phyloP scores from a whole-genome alignment of 2,797 vertebrate species.

The Gouania willdenowi region DNA sequence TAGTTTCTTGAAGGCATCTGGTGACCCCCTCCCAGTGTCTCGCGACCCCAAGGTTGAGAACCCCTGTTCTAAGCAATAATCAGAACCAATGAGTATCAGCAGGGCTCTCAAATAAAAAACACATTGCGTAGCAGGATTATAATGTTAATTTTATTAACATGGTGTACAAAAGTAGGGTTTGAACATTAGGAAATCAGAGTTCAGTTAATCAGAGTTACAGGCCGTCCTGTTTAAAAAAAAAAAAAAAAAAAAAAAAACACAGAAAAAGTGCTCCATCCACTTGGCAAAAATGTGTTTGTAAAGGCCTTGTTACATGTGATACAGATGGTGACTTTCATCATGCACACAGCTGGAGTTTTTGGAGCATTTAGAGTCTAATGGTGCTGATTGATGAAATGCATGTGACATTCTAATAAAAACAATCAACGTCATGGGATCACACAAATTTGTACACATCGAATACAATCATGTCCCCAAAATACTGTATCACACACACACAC shows the following conservation, averaged over 20 bases:
- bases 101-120: no score
- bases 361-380: no score
- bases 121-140: no score
- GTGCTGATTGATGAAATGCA: slow-evolving; percentile 4
- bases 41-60: no score
- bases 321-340: slow-evolving; percentile 18
- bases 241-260: no score
- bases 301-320: slow-evolving; percentile 33
- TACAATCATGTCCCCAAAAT: slow-evolving; percentile 29
- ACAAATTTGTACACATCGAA: slow-evolving; percentile 17
- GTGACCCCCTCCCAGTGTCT: no score
- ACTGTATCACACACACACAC: background rate
- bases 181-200: slow-evolving; percentile 45
- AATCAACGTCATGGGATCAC: no score
- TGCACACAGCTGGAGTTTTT: no score
- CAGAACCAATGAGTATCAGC: no score
- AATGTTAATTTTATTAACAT: slow-evolving; percentile 57
- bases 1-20: no score
- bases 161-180: slow-evolving; percentile 60
- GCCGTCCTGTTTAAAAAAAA: slow-evolving; percentile 37
- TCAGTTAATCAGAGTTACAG: slow-evolving; percentile 33
- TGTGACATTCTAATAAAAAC: slow-evolving; percentile 1
- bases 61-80: no score
- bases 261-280: slow-evolving; percentile 33
- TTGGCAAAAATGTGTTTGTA: slow-evolving; percentile 36